Evolutionary conservation across 1,140 invertebrate species (phyloP), one percentile per base, ranked within the genome.

Genomic region (Phymastichus coffea): DNA sequence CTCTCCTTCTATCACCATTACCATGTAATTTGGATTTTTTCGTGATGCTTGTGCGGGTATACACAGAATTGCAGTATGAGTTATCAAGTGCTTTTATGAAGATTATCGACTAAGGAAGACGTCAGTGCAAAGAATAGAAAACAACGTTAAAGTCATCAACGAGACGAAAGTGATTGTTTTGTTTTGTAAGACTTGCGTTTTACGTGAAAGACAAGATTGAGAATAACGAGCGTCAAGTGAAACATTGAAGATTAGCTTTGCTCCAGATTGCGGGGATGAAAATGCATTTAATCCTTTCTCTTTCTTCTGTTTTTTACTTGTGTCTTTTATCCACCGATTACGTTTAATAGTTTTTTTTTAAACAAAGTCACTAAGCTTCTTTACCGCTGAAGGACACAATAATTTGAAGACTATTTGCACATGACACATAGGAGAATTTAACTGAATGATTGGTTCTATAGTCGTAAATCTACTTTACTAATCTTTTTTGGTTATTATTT

Each of bases 371-470:
- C 7, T 22, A n/a, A 48, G n/a, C 44, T 40, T 48, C 33, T 46
- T 25, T 17, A 41, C 7, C 25, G 12, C 23, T 44, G 14, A 33
- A 57, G 33, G 12, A 38, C 55, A 25, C 7, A 40, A 56, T n/a
- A 40, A 48, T 57, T 48, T 49, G 6, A 57, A 58, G 56, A 58
- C 56, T 58, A 49, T 57, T 47, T 23, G 38, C 47, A 43, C 56
- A 58, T 58, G 56, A 58, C 56, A 58, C 43, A 17, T 41, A 49
- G 37, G 49, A 58, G 40, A 57, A 25, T 44, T 43, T 1, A 23
- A 44, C 12, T 49, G 17, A 14, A 23, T 52, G 48, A 52, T 10
- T 38, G 20, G 33, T 30, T 10, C 35, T 35, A 17, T n/a, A 41
- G 12, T 53, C 10, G n/a, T n/a, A n/a, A n/a, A n/a, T n/a, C 37